phyloP scores from a whole-genome alignment of 2,113 vertebrate species.

The Charina bottae region DNA sequence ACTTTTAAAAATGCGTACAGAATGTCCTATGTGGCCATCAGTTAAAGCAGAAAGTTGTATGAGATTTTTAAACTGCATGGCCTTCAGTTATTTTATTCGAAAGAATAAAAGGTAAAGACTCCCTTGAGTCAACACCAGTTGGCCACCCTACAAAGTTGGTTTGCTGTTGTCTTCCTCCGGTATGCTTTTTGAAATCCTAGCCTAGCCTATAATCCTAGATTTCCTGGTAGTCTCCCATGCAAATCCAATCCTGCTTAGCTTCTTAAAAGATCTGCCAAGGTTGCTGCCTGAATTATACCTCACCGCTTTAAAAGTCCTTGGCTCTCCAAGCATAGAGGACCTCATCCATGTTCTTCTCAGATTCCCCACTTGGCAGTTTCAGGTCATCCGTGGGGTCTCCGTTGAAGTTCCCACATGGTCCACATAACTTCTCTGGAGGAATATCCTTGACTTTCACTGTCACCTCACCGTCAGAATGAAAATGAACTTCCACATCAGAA shows the following conservation, averaged over 20 bases:
- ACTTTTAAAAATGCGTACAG: neutral
- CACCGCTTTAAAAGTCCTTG: constrained; percentile 7
- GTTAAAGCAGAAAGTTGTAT: too few relatives aligned
- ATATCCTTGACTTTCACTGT: neutral
- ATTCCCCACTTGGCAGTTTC: neutral
- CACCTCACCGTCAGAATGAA: neutral
- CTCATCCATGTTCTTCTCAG: neutral
- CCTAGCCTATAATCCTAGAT: neutral
- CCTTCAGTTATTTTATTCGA: neutral
- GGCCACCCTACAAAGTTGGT: neutral
- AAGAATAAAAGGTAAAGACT: neutral
- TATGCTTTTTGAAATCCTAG: neutral
- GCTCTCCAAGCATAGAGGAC: constrained; percentile 9
- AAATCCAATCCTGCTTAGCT: neutral
- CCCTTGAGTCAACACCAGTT: neutral
- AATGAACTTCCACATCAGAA: neutral
- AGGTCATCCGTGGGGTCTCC: neutral
- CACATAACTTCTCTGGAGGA: constrained; percentile 8
- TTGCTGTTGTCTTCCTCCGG: neutral
- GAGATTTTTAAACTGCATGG: too few relatives aligned
- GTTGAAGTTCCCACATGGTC: constrained; percentile 32
- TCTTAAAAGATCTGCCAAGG: neutral
- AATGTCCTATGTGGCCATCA: too few relatives aligned
- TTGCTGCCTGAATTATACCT: neutral
- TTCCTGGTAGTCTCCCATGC: neutral